These are phyloP conservation scores for Solea solea DNA, from an alignment of 2,113 vertebrate genomes.

Conservation along the genomic window DNA sequence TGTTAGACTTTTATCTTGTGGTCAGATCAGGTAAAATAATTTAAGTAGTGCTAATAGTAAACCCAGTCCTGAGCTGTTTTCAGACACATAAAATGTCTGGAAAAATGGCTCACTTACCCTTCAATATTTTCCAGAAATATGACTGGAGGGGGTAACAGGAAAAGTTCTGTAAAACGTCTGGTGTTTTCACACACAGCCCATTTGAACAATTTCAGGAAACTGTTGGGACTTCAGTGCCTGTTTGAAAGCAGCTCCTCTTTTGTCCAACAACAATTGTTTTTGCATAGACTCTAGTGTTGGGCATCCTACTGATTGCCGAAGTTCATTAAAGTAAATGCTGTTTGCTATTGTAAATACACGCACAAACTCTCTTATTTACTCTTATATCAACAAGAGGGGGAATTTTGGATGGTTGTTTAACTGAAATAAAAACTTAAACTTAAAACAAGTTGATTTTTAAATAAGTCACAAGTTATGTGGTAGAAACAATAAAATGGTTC, in stretches of 20 bases:
- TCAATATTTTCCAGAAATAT: no score
- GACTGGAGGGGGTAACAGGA: no score
- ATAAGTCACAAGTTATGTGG: slow-evolving; percentile 16
- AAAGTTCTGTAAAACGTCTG: no score
- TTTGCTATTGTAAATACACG: background rate
- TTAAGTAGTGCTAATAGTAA: slow-evolving; percentile 8
- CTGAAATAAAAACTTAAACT: slow-evolving; percentile 9
- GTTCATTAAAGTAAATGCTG: slow-evolving; percentile 15
- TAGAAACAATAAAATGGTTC: slow-evolving; percentile 23
- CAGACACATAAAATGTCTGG: background rate
- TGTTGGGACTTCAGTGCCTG: background rate
- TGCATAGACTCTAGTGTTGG: slow-evolving; percentile 67
- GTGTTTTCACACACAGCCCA: no score
- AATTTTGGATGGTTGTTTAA: background rate
- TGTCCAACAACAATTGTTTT: slow-evolving; percentile 37
- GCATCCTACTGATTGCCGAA: background rate
- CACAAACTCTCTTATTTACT: background rate
- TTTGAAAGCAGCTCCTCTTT: background rate
- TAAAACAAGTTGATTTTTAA: slow-evolving; percentile 1
- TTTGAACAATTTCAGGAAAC: background rate
- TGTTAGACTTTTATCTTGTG: background rate
- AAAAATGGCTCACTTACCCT: no score
- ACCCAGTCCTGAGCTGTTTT: slow-evolving; percentile 1
- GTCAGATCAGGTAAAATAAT: background rate
- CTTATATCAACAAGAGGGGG: slow-evolving; percentile 5